Conservation (phyloP, 2,888 invertebrate genomes). For the Tipula helvola region DNA sequence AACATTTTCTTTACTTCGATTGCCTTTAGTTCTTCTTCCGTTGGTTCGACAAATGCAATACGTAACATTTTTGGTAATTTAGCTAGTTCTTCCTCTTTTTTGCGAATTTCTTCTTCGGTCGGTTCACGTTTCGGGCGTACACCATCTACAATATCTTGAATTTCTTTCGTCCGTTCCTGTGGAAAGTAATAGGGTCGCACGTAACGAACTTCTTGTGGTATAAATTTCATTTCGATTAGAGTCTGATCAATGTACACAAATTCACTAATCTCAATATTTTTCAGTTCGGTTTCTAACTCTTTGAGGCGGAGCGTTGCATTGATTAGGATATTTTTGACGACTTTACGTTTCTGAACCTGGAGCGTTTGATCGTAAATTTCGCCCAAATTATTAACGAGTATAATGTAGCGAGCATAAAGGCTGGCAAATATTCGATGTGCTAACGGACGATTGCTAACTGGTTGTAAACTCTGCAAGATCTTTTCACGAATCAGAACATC, state of each 20-base stretch:
- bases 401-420: constrained; percentile 27
- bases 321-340: constrained; percentile 25
- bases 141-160: constrained; percentile 23
- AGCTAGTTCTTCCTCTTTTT: neutral
- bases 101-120: constrained; percentile 16
- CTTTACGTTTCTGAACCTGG: constrained; percentile 30
- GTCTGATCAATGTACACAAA: constrained; percentile 56
- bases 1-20: constrained; percentile 19
- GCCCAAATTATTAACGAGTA: constrained; percentile 28
- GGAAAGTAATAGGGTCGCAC: constrained; percentile 41
- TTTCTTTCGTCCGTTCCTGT: constrained; percentile 31
- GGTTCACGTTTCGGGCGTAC: neutral
- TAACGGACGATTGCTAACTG: constrained; percentile 22
- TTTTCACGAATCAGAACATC: constrained; percentile 32
- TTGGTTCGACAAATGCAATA: constrained; percentile 15
- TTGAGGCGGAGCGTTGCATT: constrained; percentile 34
- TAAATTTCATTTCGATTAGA: constrained; percentile 47
- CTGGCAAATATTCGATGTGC: constrained; percentile 28
- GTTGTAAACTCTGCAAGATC: constrained; percentile 20
- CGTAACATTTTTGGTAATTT: neutral
- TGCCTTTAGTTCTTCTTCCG: constrained; percentile 14
- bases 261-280: constrained; percentile 40
- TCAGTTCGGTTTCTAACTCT: constrained; percentile 41
- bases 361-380: constrained; percentile 28
- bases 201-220: constrained; percentile 46